A percentile compares a stretch with the other conserved stretches of the same genome.
phyloP scores from a whole-genome alignment of 2,888 invertebrate genomes.

The Trypoxylon attenuatum region DNA sequence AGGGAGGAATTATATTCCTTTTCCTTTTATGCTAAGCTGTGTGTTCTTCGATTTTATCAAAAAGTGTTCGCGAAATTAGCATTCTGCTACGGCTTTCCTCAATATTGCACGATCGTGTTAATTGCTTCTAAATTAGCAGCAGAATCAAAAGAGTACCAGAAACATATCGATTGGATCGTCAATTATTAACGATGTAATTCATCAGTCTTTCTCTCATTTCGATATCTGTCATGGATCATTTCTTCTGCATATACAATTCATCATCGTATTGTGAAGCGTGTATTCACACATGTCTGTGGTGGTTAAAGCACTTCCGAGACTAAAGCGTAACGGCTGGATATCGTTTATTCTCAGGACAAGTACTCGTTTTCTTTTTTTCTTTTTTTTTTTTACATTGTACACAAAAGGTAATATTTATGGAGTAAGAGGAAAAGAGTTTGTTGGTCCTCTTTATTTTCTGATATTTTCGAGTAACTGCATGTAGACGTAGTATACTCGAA shows the following conservation, averaged over 20 bases:
- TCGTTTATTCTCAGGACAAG: conserved; percentile 16
- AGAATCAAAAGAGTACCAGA: conserved; percentile 38
- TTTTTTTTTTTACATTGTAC: conserved; percentile 15
- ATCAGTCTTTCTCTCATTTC: conserved; percentile 72
- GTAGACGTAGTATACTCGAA: too few relatives aligned
- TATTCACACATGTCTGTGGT: conserved; percentile 47
- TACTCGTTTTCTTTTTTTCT: too few relatives aligned
- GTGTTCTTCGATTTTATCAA: too few relatives aligned
- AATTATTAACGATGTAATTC: conserved; percentile 55
- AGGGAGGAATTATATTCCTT: conserved; percentile 13
- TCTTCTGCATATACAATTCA: conserved; percentile 42
- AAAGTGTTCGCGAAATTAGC: too few relatives aligned
- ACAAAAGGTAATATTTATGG: conserved; percentile 17
- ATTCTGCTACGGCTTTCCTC: too few relatives aligned
- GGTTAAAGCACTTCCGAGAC: conserved; percentile 42
- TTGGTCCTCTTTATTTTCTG: conserved; percentile 50
- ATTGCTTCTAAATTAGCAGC: too few relatives aligned
- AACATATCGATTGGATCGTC: too few relatives aligned
- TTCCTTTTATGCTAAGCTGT: neutral
- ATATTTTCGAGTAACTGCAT: conserved; percentile 15
- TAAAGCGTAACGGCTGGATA: conserved; percentile 15
- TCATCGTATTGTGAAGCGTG: too few relatives aligned
- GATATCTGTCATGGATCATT: conserved; percentile 68
- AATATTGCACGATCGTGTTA: conserved; percentile 36
- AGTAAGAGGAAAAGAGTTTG: conserved; percentile 40